Evolutionary conservation across 2,113 vertebrate species (phyloP), one percentile per base, ranked within the genome.

Genomic region (Chaetura pelagica): DNA sequence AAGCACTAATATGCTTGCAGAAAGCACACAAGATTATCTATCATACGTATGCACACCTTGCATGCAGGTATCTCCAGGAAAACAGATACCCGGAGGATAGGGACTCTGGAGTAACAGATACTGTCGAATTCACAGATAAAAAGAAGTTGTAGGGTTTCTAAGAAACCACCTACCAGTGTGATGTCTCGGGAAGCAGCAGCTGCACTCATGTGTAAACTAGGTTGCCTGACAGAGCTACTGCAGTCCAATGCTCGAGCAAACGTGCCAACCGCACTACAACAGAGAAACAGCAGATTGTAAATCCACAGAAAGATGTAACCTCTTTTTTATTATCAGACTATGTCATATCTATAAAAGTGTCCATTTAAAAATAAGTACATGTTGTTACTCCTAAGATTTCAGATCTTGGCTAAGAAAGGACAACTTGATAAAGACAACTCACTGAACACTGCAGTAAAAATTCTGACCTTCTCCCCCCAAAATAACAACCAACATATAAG

Each of bases 171-270:
- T 97, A 99, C 99, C 99, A 99, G 97, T 46, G 99, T 99, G 98
- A 99, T 99, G 97, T 99, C 99, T 90, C 99, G 97, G 20, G 99
- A 99, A 82, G 99, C 99, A 76, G 99, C 99, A 19, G 99, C 99
- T 32, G 99, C 99, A 19, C 99, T 99, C 99, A 99, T 99, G 95
- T 99, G 99, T 98, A 99, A 98, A 96, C 99, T 99, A 18, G 99
- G 99, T 88, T 99, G 99, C 96, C 99, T 97, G 89, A 99, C 99
- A 4, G 99, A 99, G 92, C 99, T 99, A 96, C 99, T 99, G 97
- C 99, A 99, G 95, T 99, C 99, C 91, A 99, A 86, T 23, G 99
- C 99, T 74, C 99, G 98, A 67, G 99, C 99, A 82, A 99, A 99
- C 0, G 99, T 99, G 83, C 99, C 99, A 23, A 99, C 99, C 68